These are phyloP conservation scores for Parazoanthus swiftii DNA, from an alignment of 92 coral and sea anemone genomes.

Conservation along the genomic window DNA sequence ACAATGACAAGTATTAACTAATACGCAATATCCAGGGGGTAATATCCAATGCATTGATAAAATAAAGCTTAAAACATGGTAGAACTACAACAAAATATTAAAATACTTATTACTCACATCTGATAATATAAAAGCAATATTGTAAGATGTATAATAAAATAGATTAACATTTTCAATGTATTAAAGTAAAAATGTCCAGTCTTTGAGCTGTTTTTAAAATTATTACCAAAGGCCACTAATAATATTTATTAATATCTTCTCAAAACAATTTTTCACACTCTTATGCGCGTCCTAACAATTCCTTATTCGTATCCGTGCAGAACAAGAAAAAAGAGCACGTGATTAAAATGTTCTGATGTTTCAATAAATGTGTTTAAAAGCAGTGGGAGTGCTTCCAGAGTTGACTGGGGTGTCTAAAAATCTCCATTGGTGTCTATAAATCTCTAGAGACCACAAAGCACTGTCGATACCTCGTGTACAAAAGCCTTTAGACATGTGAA, in stretches of 20 bases:
- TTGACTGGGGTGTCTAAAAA: neutral
- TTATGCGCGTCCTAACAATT: neutral
- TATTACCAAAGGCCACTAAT: neutral
- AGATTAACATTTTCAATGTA: constrained; percentile 1
- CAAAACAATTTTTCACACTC: constrained; percentile 1
- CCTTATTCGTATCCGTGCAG: neutral
- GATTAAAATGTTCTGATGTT: neutral
- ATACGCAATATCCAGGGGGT: too few relatives aligned
- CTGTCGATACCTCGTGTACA: too few relatives aligned
- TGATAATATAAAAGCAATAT: neutral
- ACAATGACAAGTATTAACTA: too few relatives aligned
- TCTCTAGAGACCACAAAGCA: too few relatives aligned
- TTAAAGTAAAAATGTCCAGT: neutral
- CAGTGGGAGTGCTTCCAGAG: neutral
- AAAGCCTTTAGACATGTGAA: too few relatives aligned
- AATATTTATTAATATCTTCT: neutral
- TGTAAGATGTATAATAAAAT: neutral
- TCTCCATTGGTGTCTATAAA: too few relatives aligned
- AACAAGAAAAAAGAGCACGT: neutral
- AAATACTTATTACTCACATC: too few relatives aligned
- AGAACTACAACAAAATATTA: neutral
- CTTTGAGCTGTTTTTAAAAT: neutral
- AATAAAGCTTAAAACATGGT: neutral
- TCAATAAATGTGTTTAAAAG: neutral
- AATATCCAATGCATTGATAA: too few relatives aligned